Evolutionary conservation across 2,113 vertebrate species (phyloP).

Genomic region (Scopus umbretta): DNA sequence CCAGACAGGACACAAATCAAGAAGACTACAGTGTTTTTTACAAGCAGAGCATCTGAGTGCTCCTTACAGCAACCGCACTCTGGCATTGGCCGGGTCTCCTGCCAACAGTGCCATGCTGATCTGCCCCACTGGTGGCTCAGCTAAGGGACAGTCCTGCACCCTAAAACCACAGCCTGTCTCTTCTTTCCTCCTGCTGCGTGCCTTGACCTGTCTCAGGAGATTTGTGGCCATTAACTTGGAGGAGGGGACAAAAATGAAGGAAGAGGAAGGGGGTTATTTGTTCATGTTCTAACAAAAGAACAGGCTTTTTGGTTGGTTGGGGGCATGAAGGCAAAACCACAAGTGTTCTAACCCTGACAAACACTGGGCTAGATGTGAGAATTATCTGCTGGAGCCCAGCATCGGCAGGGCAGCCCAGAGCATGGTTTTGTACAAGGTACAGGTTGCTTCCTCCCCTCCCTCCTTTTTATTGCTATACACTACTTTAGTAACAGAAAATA

Average conservation of each 20-base stretch:
- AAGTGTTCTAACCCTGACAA: not conserved
- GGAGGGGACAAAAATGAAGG: not conserved
- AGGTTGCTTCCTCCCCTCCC: not conserved
- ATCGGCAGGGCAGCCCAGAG: not conserved
- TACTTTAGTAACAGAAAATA: not conserved
- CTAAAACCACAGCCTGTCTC: not conserved
- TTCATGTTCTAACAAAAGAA: not conserved
- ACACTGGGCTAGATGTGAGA: not conserved
- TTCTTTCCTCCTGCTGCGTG: not conserved
- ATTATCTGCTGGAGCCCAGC: not conserved
- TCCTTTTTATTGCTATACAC: not conserved
- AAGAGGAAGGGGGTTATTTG: not conserved
- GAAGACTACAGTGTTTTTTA: fast-evolving
- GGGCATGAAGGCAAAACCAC: not conserved
- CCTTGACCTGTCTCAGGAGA: not conserved
- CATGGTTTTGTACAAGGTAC: not conserved
- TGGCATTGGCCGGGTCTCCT: not conserved
- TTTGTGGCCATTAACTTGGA: not conserved
- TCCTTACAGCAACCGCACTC: not conserved
- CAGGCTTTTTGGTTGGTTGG: not conserved
- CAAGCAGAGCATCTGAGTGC: not conserved
- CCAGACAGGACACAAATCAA: not conserved
- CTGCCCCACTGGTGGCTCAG: not conserved
- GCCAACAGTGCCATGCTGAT: not conserved
- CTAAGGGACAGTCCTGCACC: not conserved